Conservation (phyloP, 2,888 invertebrate species). For the Atrina japonica region DNA sequence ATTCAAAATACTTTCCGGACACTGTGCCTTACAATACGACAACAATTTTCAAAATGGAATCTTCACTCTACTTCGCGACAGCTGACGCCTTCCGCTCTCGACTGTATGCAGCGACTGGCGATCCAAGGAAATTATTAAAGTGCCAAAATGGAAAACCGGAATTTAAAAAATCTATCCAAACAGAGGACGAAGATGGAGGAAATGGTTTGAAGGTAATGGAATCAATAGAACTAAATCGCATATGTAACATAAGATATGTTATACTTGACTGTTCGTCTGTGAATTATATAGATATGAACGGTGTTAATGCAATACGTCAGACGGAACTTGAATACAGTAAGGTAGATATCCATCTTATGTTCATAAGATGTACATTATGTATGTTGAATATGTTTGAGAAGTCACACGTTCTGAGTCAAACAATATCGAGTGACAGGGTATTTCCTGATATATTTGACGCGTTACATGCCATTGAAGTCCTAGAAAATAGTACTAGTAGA, state of each 20-base stretch:
- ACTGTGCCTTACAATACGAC: slow-evolving; percentile 48
- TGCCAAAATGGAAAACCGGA: background rate
- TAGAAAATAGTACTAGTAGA: too few relatives aligned
- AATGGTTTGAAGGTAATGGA: background rate
- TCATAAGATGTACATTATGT: slow-evolving; percentile 60
- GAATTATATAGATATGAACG: slow-evolving; percentile 72
- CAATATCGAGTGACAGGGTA: slow-evolving; percentile 50
- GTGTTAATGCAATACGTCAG: slow-evolving; percentile 65
- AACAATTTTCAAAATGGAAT: slow-evolving; percentile 75
- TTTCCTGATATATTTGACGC: slow-evolving; percentile 65
- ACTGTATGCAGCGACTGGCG: slow-evolving; percentile 68
- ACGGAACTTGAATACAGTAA: slow-evolving; percentile 55
- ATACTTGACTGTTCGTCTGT: slow-evolving; percentile 74
- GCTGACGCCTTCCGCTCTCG: slow-evolving; percentile 73
- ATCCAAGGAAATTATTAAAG: slow-evolving; percentile 56
- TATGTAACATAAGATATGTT: slow-evolving; percentile 39
- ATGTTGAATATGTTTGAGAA: slow-evolving; percentile 58
- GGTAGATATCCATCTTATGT: slow-evolving; percentile 58
- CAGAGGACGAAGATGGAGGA: slow-evolving; percentile 16
- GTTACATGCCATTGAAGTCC: slow-evolving; percentile 30
- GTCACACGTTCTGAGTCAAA: slow-evolving; percentile 57
- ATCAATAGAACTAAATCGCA: background rate
- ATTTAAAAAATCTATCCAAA: background rate
- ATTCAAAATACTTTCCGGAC: background rate
- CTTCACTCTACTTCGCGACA: slow-evolving; percentile 76